Conservation (phyloP, 2,113 vertebrate genomes). For the Pyrgilauda ruficollis region DNA sequence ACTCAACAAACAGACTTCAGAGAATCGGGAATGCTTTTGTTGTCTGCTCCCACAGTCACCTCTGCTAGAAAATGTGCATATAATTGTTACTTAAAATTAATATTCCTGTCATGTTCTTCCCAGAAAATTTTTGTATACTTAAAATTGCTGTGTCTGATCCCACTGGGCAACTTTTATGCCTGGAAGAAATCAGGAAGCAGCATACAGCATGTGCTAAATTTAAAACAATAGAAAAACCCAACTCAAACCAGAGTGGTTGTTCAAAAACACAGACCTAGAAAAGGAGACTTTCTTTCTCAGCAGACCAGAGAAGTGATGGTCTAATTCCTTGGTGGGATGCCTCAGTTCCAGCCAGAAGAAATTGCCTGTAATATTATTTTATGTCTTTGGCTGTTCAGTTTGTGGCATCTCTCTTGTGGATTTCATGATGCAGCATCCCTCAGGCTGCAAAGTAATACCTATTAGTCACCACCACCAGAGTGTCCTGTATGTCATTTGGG, state of each 20-base stretch:
- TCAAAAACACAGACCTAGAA: background rate
- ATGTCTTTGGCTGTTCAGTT: background rate
- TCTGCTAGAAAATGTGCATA: background rate
- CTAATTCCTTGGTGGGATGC: background rate
- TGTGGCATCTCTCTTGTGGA: background rate
- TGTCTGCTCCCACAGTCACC: background rate
- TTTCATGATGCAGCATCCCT: background rate
- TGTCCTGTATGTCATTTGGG: background rate
- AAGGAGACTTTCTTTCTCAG: background rate
- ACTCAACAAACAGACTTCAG: conserved; percentile 19
- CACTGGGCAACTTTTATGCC: background rate
- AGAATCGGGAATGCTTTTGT: background rate
- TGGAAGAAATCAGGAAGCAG: background rate
- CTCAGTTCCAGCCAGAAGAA: background rate
- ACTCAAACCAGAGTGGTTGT: background rate
- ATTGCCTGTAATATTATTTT: background rate
- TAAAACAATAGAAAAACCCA: background rate
- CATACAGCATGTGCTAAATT: background rate
- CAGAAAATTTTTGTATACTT: background rate
- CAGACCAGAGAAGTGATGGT: background rate
- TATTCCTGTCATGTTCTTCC: background rate
- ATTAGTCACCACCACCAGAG: background rate
- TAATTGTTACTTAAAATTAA: background rate
- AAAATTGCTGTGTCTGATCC: background rate
- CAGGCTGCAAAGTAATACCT: background rate